A percentile compares a stretch with the other conserved stretches of the same genome.
These are phyloP conservation scores for Aurelia sp. DNA, from an alignment of 30 jellyfish, hydroid and myxozoan species.

Conservation along the genomic window DNA sequence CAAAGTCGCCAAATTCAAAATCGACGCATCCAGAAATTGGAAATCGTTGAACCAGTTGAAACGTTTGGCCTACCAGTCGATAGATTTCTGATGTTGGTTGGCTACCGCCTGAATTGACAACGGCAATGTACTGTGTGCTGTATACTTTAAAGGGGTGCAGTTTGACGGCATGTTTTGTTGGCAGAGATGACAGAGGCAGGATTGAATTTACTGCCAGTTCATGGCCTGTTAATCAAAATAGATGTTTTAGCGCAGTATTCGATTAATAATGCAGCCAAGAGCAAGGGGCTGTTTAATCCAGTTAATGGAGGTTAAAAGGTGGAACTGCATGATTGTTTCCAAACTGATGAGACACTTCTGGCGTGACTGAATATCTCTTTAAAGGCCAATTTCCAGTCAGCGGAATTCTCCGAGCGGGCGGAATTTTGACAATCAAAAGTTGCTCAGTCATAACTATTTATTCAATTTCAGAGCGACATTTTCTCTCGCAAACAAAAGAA, in stretches of 20 bases:
- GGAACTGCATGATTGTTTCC: too few species aligned
- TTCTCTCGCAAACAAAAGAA: too few species aligned
- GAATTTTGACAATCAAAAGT: too few species aligned
- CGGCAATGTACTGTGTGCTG: constrained; percentile 79
- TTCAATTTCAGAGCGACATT: too few species aligned
- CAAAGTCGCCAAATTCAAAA: constrained; percentile 71
- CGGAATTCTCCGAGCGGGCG: too few species aligned
- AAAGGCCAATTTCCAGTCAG: too few species aligned
- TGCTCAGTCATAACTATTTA: too few species aligned
- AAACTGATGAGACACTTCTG: too few species aligned
- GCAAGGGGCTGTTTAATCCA: too few species aligned
- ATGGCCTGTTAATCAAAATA: constrained; percentile 30
- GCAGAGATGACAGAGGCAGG: constrained; percentile 51
- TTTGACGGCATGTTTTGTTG: constrained; percentile 69
- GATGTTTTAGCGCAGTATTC: not conserved
- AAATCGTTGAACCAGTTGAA: constrained; percentile 50
- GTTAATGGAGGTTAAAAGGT: too few species aligned
- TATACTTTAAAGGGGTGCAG: constrained; percentile 72
- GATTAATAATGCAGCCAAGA: not conserved
- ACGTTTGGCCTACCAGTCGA: constrained; percentile 23
- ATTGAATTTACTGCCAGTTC: constrained; percentile 60
- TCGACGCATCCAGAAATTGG: constrained; percentile 80
- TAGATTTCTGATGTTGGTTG: constrained; percentile 55
- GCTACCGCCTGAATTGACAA: constrained; percentile 60
- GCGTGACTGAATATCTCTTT: too few species aligned